A percentile compares a stretch with the other conserved stretches of the same genome.
Conservation (phyloP, 2,113 vertebrate genomes). For the Perccottus glenii region DNA sequence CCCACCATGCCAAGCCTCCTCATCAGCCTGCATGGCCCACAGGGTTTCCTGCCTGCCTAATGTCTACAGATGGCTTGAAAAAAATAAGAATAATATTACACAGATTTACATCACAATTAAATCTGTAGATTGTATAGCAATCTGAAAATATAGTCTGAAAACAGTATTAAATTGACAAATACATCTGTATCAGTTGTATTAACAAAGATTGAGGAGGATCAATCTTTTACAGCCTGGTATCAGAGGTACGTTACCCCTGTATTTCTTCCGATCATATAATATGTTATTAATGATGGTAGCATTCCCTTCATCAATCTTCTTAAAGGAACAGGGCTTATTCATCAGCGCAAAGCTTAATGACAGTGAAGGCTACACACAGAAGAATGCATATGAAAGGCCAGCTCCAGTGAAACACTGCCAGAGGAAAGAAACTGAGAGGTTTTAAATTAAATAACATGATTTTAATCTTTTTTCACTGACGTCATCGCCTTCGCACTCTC, state of each 20-base stretch:
- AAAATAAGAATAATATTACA: no score
- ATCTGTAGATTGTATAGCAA: no score
- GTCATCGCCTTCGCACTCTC: background rate
- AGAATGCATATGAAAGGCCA: conserved; percentile 48
- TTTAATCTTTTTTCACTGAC: no score
- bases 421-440: background rate
- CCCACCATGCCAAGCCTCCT: conserved; percentile 15
- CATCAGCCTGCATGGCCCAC: conserved; percentile 21
- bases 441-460: background rate
- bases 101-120: no score
- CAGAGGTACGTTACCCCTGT: background rate
- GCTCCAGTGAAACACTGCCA: conserved; percentile 1
- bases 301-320: conserved; percentile 16
- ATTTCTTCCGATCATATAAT: conserved; percentile 39
- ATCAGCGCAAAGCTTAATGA: conserved; percentile 9
- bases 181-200: no score
- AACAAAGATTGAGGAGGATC: no score
- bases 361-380: conserved; percentile 16
- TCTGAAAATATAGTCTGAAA: no score
- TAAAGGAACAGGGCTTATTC: conserved; percentile 10
- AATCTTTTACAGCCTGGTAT: no score
- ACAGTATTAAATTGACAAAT: no score
- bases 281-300: conserved; percentile 42
- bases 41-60: conserved; percentile 4
- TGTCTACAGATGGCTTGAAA: conserved; percentile 23